Evolutionary conservation across 2,888 invertebrate genomes (phyloP), one percentile per base, ranked within the genome.

Genomic region (Lasioglossum calceatum): DNA sequence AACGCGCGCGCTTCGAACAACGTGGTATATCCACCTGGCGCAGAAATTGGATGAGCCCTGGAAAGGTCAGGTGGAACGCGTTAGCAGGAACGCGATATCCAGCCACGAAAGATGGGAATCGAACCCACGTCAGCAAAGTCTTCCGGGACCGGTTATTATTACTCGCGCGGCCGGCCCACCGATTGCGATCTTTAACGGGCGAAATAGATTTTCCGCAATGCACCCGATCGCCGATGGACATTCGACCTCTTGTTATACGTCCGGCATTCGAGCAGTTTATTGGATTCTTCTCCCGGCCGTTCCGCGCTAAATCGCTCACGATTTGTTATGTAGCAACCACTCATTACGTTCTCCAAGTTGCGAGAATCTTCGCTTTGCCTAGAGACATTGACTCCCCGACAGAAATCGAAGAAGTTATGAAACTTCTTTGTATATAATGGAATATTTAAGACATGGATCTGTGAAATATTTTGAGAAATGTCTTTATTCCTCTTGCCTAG

Each of bases 11-110:
- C 67, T 39, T 39, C 78, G 64, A 70, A 58, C 44, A 58, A 32
- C 19, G 23, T 10, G 23, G 16, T 32, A 58, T 76, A 77, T 78
- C 81, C 89, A 81, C 79, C 81, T 77, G 87, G 74, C 75, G 47
- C 67, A 82, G 79, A 89, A 89, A 89, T 89, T 87, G 87, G 89
- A 89, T 80, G 77, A 85, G 71, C 89, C 81, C 67, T 80, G 89
- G 85, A 89, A 70, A 90, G 91, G 86, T 84, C 80, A 78, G 81
- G 84, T 77, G 78, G 75, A 71, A 72, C 47, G 79, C 77, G 83
- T 78, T 74, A 74, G 70, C 67, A 77, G 58, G 74, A 32, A 32
- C 42, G 73, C 50, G 73, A 71, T 88, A 88, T 64, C 86, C 83
- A 75, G 72, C 39, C 23, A 32, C 50, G 64, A 75, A 77, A 79